These are phyloP conservation scores for Poeciliopsis gracilis DNA, from an alignment of 2,797 vertebrate genomes.

Conservation along the genomic window DNA sequence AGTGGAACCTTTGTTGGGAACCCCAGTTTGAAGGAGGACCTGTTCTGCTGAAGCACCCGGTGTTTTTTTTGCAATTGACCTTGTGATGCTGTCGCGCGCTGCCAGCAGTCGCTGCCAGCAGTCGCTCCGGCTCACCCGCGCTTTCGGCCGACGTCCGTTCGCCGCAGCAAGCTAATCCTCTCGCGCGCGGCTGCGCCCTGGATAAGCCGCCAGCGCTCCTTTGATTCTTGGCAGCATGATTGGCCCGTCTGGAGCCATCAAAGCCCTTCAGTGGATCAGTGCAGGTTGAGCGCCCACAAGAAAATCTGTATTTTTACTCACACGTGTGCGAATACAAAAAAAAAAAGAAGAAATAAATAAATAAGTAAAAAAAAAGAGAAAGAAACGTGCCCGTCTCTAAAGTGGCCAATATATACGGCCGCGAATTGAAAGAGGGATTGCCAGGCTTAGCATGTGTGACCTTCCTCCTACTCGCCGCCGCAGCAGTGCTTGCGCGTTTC, in stretches of 20 bases:
- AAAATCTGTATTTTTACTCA: constrained; percentile 63
- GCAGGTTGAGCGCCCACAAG: constrained; percentile 68
- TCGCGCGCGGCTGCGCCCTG: neutral
- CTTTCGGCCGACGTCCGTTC: constrained; percentile 46
- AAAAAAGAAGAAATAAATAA: too few species aligned
- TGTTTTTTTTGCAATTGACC: constrained; percentile 49
- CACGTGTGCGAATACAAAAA: constrained; percentile 29
- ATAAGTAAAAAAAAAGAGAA: neutral
- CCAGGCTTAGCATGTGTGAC: constrained; percentile 70
- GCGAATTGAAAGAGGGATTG: constrained; percentile 79
- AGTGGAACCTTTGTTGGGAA: too few species aligned
- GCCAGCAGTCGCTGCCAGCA: constrained; percentile 43
- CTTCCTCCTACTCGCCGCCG: constrained; percentile 39
- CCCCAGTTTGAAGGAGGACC: too few species aligned
- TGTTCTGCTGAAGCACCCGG: too few species aligned
- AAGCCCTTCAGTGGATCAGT: constrained; percentile 66
- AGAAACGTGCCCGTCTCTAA: constrained; percentile 61
- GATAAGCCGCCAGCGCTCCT: constrained; percentile 64
- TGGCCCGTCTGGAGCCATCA: constrained; percentile 59
- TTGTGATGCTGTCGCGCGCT: constrained; percentile 28
- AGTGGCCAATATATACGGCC: constrained; percentile 71
- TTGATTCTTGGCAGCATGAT: constrained; percentile 58
- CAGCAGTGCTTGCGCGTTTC: constrained; percentile 53
- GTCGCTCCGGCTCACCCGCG: constrained; percentile 46
- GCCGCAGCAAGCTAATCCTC: constrained; percentile 65